Percentiles rank a stretch among this genome's conserved stretches.
Conservation (phyloP, 2,888 invertebrate genomes). For the Cephus spinipes region DNA sequence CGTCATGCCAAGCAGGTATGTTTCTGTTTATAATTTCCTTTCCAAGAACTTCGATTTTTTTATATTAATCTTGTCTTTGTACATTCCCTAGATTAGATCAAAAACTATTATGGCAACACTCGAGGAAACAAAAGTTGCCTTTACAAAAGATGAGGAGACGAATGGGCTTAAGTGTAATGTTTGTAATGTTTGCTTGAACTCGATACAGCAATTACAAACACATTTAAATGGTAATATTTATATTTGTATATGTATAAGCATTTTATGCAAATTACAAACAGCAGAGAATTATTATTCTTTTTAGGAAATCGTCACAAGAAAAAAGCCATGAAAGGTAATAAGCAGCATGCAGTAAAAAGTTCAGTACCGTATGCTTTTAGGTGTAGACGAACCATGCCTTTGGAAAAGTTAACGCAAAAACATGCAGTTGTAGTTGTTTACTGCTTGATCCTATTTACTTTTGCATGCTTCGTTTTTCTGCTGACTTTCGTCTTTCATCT, state of each 20-base stretch:
- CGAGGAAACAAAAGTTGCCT: constrained; percentile 60
- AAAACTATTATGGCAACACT: constrained; percentile 62
- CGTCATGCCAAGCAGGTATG: constrained; percentile 62
- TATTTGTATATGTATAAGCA: constrained; percentile 5
- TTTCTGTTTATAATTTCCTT: neutral
- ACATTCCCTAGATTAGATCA: constrained; percentile 52
- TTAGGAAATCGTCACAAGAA: constrained; percentile 63
- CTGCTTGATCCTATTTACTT: constrained; percentile 55
- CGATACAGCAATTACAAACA: constrained; percentile 67
- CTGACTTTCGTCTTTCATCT: constrained; percentile 58
- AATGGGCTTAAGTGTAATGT: constrained; percentile 65
- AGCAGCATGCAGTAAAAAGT: constrained; percentile 48
- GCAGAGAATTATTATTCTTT: constrained; percentile 25
- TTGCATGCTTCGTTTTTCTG: constrained; percentile 56
- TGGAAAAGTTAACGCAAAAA: constrained; percentile 55
- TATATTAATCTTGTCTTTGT: neutral
- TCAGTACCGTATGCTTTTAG: constrained; percentile 52
- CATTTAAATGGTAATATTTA: constrained; percentile 58
- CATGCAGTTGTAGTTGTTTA: constrained; percentile 55
- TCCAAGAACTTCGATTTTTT: neutral
- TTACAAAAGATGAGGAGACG: constrained; percentile 60
- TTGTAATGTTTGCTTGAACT: constrained; percentile 68
- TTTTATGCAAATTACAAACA: neutral
- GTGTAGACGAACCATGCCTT: constrained; percentile 54
- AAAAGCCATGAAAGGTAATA: constrained; percentile 63